A percentile compares a stretch with the other conserved stretches of the same genome.
Evolutionary conservation across 2,888 invertebrate genomes (phyloP).

Genomic region (Brachyopa scutellaris): DNA sequence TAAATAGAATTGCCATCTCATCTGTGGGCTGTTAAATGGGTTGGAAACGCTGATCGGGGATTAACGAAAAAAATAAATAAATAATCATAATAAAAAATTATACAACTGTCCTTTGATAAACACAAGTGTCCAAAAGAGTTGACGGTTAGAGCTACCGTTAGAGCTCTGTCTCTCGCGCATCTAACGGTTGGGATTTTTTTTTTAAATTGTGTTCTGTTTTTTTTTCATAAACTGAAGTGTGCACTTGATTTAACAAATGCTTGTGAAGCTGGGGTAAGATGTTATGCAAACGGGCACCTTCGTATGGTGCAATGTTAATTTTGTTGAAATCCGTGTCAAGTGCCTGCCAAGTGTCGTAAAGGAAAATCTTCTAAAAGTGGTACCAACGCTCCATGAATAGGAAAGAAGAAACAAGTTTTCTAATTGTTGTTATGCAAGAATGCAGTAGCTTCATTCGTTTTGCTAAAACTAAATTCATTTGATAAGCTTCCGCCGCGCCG

Average conservation of each 20-base stretch:
- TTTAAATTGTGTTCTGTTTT: background rate
- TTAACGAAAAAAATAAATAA: background rate
- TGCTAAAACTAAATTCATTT: background rate
- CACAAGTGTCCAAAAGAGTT: background rate
- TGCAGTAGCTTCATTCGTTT: background rate
- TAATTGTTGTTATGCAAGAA: constrained; percentile 42
- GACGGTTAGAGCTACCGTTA: constrained; percentile 4
- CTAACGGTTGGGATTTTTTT: constrained; percentile 13
- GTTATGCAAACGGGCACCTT: constrained; percentile 47
- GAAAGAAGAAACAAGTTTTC: constrained; percentile 9
- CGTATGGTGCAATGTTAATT: constrained; percentile 24
- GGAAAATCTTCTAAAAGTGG: background rate
- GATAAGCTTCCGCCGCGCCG: no score
- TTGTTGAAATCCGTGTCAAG: constrained; percentile 48
- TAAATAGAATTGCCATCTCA: background rate
- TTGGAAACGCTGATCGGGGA: background rate
- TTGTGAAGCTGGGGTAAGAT: constrained; percentile 16
- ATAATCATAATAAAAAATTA: no score
- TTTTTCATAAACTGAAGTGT: constrained; percentile 34
- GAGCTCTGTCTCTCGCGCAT: background rate
- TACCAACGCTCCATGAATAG: background rate
- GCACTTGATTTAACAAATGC: constrained; percentile 8
- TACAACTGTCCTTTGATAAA: background rate
- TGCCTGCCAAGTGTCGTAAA: constrained; percentile 35
- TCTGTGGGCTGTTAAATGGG: background rate